These are phyloP conservation scores for Arremon brunneinucha DNA, from an alignment of 2,797 vertebrate genomes.

Conservation along the genomic window DNA sequence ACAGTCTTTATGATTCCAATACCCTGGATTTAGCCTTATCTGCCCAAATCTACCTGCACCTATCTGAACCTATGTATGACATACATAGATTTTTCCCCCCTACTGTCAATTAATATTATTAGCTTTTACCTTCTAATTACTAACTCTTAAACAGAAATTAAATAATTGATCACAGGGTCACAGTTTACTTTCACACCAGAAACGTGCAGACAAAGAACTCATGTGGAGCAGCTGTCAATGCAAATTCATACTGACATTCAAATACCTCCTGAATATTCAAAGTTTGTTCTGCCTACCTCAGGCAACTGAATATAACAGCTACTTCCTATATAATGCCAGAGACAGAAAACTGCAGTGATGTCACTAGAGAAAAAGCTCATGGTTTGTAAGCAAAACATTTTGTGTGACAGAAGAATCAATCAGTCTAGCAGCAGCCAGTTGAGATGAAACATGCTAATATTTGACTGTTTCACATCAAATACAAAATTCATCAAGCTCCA, in stretches of 20 bases:
- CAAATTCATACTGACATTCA: neutral
- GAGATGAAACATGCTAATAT: neutral
- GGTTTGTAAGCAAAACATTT: neutral
- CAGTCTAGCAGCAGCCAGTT: neutral
- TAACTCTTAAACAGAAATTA: neutral
- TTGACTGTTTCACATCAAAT: neutral
- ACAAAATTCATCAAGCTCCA: neutral
- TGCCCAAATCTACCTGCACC: neutral
- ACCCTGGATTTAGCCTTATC: neutral
- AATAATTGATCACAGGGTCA: neutral
- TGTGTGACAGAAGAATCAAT: neutral
- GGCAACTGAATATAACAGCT: neutral
- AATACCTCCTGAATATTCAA: neutral
- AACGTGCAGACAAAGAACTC: neutral
- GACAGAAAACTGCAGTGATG: neutral
- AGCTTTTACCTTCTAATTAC: neutral
- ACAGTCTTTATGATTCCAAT: neutral
- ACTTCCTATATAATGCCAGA: neutral
- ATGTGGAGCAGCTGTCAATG: neutral
- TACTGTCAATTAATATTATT: neutral
- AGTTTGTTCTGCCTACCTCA: neutral
- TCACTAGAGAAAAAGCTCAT: neutral
- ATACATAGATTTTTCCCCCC: accelerated
- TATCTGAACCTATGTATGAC: neutral
- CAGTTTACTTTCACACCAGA: neutral